Base-by-base conservation (phyloP, 1,140 invertebrate genomes). In the Lysiphlebus fabarum region DNA sequence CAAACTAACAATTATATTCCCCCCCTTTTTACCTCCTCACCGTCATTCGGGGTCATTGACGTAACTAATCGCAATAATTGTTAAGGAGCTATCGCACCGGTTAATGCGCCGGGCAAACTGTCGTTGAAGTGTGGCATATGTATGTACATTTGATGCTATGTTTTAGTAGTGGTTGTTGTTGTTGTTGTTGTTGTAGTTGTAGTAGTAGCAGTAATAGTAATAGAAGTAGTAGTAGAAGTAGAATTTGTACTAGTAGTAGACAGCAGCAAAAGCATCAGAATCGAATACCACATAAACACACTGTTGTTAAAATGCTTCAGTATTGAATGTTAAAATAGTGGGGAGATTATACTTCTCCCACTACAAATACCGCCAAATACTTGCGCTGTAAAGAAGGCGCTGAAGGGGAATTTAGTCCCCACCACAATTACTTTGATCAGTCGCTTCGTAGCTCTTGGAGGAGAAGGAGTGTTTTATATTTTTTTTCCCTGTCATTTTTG, bases 61-160 rank as follows among this genome's bases (percentile, higher is more conserved):
- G 74, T 78, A 78, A 78, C 76, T 66, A 67, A 70, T 73, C 71
- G 75, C 73, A 75, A 70, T 78, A 78, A 77, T 78, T 77, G 75
- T 76, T 72, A 79, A 77, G 75, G 74, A 77, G 73, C 73, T 76
- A 77, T 78, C 76, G 74, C 70, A 68, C 70, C 75, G 70, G 74
- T 76, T 79, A 77, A 77, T 76, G 70, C 71, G 71, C 68, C 61
- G 67, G 49, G 38, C 33, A 43, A 48, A 33, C 17, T 47, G 14
- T 48, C 51, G 17, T 5, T 7, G 26, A 10, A 38, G 9, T 51
- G 7, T 26, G 17, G 17, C 17, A 26, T 26, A 26, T 26, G 17
- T 26, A 26, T 26, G 17, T 26, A 26, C 4, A 26, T 4, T 26
- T 26, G 2, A 26, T n/a, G n/a, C n/a, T n/a, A n/a, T n/a, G n/a